Evolutionary conservation across 1,140 invertebrate genomes (phyloP).

Genomic region (Antheraea pernyi): DNA sequence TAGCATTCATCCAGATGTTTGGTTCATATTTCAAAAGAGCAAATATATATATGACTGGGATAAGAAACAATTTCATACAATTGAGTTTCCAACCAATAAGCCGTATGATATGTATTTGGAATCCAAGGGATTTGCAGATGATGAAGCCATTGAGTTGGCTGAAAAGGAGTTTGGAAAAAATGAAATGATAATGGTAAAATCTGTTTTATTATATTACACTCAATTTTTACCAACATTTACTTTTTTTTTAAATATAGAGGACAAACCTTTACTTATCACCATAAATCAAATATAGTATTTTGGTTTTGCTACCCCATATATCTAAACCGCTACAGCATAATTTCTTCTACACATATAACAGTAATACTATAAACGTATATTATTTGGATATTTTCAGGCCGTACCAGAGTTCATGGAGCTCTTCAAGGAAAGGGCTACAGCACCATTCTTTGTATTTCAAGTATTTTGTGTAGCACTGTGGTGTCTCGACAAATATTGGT

Average conservation of each 20-base stretch:
- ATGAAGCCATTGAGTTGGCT: slow-evolving; percentile 86
- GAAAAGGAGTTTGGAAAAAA: slow-evolving; percentile 94
- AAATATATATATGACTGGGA: slow-evolving; percentile 95
- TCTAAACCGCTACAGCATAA: no score
- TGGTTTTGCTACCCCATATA: no score
- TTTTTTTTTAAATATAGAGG: no score
- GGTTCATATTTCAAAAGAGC: slow-evolving; percentile 98
- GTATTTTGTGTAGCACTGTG: slow-evolving; percentile 98
- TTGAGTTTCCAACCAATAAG: slow-evolving; percentile 91
- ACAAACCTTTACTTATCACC: no score
- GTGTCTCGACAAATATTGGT: slow-evolving; percentile 99
- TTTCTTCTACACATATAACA: no score
- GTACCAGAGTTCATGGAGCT: slow-evolving; percentile 98
- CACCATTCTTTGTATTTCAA: slow-evolving; percentile 98
- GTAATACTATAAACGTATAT: no score
- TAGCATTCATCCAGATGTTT: slow-evolving; percentile 78
- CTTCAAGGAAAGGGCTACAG: slow-evolving; percentile 98
- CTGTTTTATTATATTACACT: not conserved
- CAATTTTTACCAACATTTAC: not conserved
- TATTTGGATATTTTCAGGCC: slow-evolving; percentile 81
- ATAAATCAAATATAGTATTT: no score
- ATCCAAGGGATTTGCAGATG: slow-evolving; percentile 93
- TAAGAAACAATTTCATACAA: slow-evolving; percentile 87
- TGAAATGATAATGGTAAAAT: slow-evolving; percentile 85
- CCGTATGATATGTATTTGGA: slow-evolving; percentile 87